phyloP scores from a whole-genome alignment of 2,113 vertebrate species.

The Podarcis muralis region DNA sequence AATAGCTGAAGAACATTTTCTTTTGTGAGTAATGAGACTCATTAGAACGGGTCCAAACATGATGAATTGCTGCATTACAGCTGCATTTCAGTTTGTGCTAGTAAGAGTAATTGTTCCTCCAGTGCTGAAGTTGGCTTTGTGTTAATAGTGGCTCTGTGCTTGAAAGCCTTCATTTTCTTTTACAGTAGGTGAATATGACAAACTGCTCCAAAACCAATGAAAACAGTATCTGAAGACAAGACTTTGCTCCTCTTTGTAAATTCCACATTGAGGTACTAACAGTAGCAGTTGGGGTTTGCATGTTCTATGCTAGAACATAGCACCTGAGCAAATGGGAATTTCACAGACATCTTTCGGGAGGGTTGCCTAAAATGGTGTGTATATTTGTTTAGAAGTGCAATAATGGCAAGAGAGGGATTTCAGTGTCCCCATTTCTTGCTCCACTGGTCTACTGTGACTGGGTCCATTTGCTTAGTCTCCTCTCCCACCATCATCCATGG shows the following conservation, averaged over 20 bases:
- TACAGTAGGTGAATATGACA: neutral
- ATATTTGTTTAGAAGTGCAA: neutral
- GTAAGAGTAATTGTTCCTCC: slow-evolving; percentile 43
- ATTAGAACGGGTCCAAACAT: slow-evolving; percentile 50
- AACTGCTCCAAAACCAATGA: slow-evolving; percentile 7
- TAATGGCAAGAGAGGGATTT: neutral
- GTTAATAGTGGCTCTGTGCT: slow-evolving; percentile 18
- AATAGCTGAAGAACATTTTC: slow-evolving; percentile 42
- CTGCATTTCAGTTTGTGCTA: slow-evolving; percentile 44
- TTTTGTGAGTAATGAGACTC: slow-evolving; percentile 63
- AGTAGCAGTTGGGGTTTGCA: neutral
- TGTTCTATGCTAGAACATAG: neutral
- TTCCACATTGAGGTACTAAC: neutral
- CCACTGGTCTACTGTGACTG: neutral
- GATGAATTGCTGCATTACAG: slow-evolving; percentile 52
- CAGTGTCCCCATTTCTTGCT: neutral
- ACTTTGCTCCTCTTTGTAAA: slow-evolving; percentile 7
- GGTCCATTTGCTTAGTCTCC: neutral
- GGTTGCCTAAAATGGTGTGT: neutral
- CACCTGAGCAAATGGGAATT: neutral
- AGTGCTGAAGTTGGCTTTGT: slow-evolving; percentile 27
- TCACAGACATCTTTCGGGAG: neutral
- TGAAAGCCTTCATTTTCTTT: slow-evolving; percentile 46
- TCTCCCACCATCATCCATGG: neutral
- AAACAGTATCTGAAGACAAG: slow-evolving; percentile 24